Evolutionary conservation across 2,888 invertebrate genomes (phyloP).

Genomic region (Mythimna albipuncta): DNA sequence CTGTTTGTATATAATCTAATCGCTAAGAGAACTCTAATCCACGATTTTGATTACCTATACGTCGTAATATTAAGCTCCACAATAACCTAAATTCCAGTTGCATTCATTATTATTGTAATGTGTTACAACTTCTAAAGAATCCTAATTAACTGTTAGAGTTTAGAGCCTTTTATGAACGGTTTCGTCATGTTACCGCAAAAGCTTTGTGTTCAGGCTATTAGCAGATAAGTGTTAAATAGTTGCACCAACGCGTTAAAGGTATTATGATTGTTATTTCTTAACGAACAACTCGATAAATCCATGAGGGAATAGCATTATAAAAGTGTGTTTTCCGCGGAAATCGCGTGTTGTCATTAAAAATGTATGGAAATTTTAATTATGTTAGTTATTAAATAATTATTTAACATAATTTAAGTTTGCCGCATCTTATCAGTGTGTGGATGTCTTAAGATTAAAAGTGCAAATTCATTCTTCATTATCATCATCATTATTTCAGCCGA

Average conservation of each 20-base stretch:
- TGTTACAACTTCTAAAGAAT: conserved; percentile 39
- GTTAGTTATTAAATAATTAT: too few relatives aligned
- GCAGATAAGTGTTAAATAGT: conserved; percentile 51
- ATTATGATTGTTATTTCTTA: conserved; percentile 40
- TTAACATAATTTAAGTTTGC: too few relatives aligned
- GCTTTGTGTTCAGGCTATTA: conserved; percentile 52
- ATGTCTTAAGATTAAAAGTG: conserved; percentile 16
- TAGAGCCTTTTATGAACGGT: conserved; percentile 54
- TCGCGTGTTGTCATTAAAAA: not conserved
- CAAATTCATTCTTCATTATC: not conserved
- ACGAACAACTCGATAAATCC: conserved; percentile 14
- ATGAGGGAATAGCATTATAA: not conserved
- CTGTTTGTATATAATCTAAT: too few relatives aligned
- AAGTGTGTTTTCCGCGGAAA: not conserved
- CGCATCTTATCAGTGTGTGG: not conserved
- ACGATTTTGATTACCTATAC: not conserved
- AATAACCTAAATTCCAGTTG: conserved; percentile 16
- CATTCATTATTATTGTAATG: conserved; percentile 40
- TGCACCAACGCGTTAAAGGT: conserved; percentile 17
- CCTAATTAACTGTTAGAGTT: conserved; percentile 46
- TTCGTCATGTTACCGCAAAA: conserved; percentile 38
- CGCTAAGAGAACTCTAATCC: too few relatives aligned
- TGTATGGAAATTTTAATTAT: not conserved
- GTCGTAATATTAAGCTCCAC: not conserved
- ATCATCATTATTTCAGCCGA: too few relatives aligned